phyloP scores from a whole-genome alignment of 1,140 invertebrate species.

The Ylistrum balloti region DNA sequence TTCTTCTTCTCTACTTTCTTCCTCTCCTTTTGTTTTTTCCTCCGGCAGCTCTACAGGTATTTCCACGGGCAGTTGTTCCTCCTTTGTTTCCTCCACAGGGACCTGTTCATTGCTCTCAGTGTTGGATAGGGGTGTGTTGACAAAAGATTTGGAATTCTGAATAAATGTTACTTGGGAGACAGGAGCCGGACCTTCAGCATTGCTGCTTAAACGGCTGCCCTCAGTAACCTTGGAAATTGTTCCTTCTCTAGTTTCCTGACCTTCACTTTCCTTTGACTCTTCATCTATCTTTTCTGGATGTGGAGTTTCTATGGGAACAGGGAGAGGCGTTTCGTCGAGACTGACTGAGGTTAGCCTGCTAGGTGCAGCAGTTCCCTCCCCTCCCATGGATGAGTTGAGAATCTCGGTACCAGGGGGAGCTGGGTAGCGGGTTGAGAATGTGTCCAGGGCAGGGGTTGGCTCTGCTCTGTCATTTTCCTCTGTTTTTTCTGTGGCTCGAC shows the following conservation, averaged over 20 bases:
- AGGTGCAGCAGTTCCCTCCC: neutral
- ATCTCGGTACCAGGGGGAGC: constrained; percentile 12
- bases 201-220: constrained; percentile 42
- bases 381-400: neutral
- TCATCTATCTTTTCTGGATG: constrained; percentile 48
- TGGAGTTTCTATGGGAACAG: neutral
- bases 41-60: neutral
- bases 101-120: neutral
- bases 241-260: constrained; percentile 52
- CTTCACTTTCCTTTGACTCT: neutral
- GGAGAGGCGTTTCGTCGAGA: neutral
- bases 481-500: constrained; percentile 61
- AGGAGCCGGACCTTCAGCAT: constrained; percentile 27
- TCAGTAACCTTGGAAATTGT: constrained; percentile 45
- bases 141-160: neutral
- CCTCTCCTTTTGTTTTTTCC: constrained; percentile 40
- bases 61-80: neutral
- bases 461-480: constrained; percentile 44
- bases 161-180: constrained; percentile 29
- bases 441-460: neutral
- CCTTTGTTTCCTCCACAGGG: neutral
- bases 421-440: neutral
- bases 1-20: neutral
- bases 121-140: neutral
- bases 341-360: neutral